Percentiles rank a stretch among this genome's conserved stretches.
Evolutionary conservation across 2,797 vertebrate genomes (phyloP).

Genomic region (Lithobates pipiens): DNA sequence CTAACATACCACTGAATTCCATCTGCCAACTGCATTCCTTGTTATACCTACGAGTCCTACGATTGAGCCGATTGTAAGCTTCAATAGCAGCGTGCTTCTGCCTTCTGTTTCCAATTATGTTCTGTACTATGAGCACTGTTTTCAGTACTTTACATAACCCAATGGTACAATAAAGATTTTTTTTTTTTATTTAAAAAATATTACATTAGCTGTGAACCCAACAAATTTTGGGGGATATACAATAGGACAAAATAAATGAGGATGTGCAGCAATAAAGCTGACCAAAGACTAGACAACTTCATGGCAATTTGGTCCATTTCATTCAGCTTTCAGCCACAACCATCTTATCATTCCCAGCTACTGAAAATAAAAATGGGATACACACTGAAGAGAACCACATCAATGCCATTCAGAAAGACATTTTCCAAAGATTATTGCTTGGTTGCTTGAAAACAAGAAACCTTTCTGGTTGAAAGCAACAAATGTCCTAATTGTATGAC

Average conservation of each 20-base stretch:
- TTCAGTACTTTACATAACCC: background rate
- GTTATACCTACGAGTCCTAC: background rate
- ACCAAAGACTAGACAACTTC: background rate
- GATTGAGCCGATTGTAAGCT: background rate
- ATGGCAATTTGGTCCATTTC: background rate
- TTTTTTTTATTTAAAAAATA: background rate
- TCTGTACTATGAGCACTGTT: background rate
- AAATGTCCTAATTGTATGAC: background rate
- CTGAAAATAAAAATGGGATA: background rate
- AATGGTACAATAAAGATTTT: background rate
- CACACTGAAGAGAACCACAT: background rate
- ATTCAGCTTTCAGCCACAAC: background rate
- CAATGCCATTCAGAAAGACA: background rate
- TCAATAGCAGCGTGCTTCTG: background rate
- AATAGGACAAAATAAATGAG: background rate
- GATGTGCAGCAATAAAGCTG: background rate
- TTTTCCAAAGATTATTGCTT: background rate
- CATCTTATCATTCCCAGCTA: background rate
- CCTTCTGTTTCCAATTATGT: background rate
- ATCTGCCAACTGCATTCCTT: conserved; percentile 6
- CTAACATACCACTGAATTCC: background rate
- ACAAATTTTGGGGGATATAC: background rate
- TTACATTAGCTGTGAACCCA: background rate
- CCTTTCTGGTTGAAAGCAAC: background rate
- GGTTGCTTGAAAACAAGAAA: background rate